A percentile compares a stretch with the other conserved stretches of the same genome.
Conservation (phyloP, 2,888 invertebrate species). For the Drosophila ezoana region DNA sequence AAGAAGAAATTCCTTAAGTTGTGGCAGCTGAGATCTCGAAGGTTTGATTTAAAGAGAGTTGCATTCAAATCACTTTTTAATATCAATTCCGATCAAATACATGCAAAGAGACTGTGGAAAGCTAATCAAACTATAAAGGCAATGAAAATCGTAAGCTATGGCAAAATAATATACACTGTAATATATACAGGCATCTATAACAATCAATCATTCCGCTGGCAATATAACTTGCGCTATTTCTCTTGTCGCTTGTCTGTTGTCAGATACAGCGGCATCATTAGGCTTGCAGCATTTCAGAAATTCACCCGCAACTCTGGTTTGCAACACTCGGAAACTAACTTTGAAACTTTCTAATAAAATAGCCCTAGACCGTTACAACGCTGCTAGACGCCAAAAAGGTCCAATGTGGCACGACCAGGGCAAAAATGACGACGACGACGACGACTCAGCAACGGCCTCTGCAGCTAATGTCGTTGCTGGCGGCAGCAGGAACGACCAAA, state of each 20-base stretch:
- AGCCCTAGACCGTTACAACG: slow-evolving; percentile 53
- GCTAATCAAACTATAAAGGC: slow-evolving; percentile 24
- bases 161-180: slow-evolving; percentile 32
- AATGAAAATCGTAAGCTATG: slow-evolving; percentile 13
- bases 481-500: slow-evolving; percentile 50
- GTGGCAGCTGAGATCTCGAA: no score
- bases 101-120: background rate
- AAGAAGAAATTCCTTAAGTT: no score
- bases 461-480: slow-evolving; percentile 52
- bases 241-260: slow-evolving; percentile 39
- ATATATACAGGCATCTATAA: slow-evolving; percentile 58
- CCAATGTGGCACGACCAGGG: slow-evolving; percentile 19
- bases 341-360: slow-evolving; percentile 76
- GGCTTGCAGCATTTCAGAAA: slow-evolving; percentile 68
- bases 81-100: background rate
- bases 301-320: slow-evolving; percentile 60
- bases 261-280: slow-evolving; percentile 58
- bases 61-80: background rate
- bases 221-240: slow-evolving; percentile 73
- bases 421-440: slow-evolving; percentile 25
- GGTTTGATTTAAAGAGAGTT: background rate
- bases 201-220: slow-evolving; percentile 73
- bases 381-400: slow-evolving; percentile 23
- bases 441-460: slow-evolving; percentile 30
- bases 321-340: slow-evolving; percentile 69